Base-by-base conservation (phyloP, 2,888 invertebrate species). In the Drosophila paramelanica region DNA sequence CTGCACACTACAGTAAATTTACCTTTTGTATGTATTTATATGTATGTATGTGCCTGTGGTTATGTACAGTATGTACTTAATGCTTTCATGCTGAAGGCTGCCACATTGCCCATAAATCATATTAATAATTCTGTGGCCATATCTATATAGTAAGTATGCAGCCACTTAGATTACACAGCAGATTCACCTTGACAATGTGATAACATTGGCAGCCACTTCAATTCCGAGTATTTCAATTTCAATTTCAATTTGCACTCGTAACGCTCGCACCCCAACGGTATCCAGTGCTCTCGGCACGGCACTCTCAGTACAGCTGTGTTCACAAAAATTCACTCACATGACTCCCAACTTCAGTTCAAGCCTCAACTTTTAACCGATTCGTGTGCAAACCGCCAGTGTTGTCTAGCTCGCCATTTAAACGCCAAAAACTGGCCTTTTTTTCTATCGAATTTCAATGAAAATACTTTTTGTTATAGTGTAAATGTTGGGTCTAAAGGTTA, bases 181-280 rank as follows among this genome's bases (percentile, higher is more conserved):
- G 70, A 77, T 73, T 77, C 76, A 77, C 76, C 76, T 77, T 77
- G 77, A 77, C 77, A 77, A 62, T 75, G 75, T 60, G 72, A 72
- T 66, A 67, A 66, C 50, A 27, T 47, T 47, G 33, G 39, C 14
- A 49, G 56, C 39, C 45, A 42, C 20, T 45, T 53, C 45, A 42
- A 36, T 55, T 61, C 46, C 20, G 23, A 53, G 55, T 52, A 55
- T 25, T 43, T 43, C 46, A 31, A n/a, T 33, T 41, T 41, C 36
- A 17, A n/a, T 25, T 43, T 43, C 46, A 31, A n/a, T 33, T 41
- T 41, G 42, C 17, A n/a, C 13, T 27, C 17, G 23, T 11, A 47
- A 31, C 31, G 31, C 8, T 8, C 2, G 5, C 10, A 1, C 31
- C 31, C 31, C 31, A 10, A 23, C 3, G 8, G 11, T 36, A 36